Evolutionary conservation across 2,797 vertebrate genomes (phyloP), one percentile per base, ranked within the genome.

Genomic region (Hydrolagus colliei): DNA sequence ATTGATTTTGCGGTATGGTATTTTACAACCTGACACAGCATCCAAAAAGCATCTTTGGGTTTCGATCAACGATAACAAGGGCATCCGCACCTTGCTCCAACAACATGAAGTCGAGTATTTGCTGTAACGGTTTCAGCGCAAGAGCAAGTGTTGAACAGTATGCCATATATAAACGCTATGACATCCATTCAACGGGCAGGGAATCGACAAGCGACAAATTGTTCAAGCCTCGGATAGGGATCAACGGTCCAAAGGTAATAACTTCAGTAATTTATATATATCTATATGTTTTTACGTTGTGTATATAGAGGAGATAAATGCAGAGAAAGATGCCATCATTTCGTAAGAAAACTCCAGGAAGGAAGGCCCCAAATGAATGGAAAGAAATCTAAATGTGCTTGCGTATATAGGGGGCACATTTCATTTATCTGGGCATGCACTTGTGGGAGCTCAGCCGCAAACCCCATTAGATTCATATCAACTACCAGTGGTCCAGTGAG

Each of bases 361-460:
- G 87, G 89, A 85, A 87, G 87, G 89, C 89, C 88, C 90, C 87
- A 41, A 86, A 87, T 88, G 88, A 88, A 89, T 88, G 89, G 88
- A 88, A 88, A 90, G 88, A 91, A 52, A 87, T 90, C 88, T 88
- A 88, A 87, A 88, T 93, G 90, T 93, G 92, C 91, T 93, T 89
- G 86, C 80, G 71, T 86, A 73, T 88, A 89, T 27, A 89, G 87
- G 89, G 90, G 88, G 91, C 91, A 90, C 89, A 87, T 88, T 27
- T 89, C 87, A 89, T 91, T 73, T 78, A 93, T 88, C 65, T 91
- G 86, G 92, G 92, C 91, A 91, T 91, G 90, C 89, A 88, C 87
- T 90, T 91, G 87, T 62, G 87, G 90, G 90, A 93, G 90, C 92
- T 92, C 93, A 88, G 92, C 91, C 92, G 92, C 89, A 89, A 90